These are phyloP conservation scores for Formica exsecta DNA, from an alignment of 1,140 invertebrate species.

Conservation along the genomic window DNA sequence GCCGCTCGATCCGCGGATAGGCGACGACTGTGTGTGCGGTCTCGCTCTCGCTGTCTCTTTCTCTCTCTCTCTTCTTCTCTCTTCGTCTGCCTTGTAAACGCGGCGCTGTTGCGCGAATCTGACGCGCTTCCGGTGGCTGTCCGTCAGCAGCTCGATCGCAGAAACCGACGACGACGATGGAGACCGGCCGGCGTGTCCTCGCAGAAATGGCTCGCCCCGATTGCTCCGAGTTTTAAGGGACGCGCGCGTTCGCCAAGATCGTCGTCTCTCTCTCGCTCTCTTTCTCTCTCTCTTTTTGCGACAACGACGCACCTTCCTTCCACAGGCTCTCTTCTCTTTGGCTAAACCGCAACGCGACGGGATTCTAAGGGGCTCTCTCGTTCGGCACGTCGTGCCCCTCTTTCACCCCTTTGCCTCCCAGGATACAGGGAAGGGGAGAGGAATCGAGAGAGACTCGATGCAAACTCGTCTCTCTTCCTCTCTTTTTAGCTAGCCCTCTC, in stretches of 20 bases:
- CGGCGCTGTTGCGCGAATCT: constrained; percentile 66
- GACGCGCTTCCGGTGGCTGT: constrained; percentile 70
- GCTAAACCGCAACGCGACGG: constrained; percentile 71
- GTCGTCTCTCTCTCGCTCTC: constrained; percentile 33
- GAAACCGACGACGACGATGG: constrained; percentile 71
- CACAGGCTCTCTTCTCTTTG: constrained; percentile 72
- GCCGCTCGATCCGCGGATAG: constrained; percentile 60
- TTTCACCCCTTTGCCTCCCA: constrained; percentile 63
- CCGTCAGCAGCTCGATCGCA: constrained; percentile 67
- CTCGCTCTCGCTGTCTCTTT: constrained; percentile 53
- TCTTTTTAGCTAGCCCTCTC: constrained; percentile 58
- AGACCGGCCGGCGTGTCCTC: constrained; percentile 71
- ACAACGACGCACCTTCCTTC: constrained; percentile 75
- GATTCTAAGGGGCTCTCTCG: constrained; percentile 70
- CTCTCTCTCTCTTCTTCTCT: constrained; percentile 41
- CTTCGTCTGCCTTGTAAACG: constrained; percentile 65
- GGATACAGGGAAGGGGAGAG: constrained; percentile 41
- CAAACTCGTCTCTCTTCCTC: constrained; percentile 82
- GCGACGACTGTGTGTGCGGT: constrained; percentile 60
- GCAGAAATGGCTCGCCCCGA: constrained; percentile 73
- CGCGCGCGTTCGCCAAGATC: constrained; percentile 62
- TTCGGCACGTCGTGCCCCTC: constrained; percentile 66
- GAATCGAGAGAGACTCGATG: constrained; percentile 77
- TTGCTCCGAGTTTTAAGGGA: constrained; percentile 73
- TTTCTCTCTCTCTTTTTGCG: constrained; percentile 35